Conservation (phyloP, 2,888 invertebrate genomes). For the Tiliacea citrago region DNA sequence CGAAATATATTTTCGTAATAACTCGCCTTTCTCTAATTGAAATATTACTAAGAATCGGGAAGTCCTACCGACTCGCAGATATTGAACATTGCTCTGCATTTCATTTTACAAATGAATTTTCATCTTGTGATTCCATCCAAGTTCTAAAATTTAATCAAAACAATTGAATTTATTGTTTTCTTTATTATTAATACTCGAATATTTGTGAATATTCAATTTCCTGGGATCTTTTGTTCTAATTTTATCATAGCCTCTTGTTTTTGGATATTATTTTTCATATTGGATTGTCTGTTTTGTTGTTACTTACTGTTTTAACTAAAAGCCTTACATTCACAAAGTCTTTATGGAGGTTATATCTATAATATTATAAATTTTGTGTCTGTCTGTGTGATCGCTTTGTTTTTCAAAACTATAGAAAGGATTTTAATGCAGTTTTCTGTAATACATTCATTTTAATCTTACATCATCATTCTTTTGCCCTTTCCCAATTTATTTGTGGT, state of each 20-base stretch:
- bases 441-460: too few relatives aligned
- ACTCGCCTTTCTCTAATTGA: slow-evolving; percentile 51
- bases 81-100: slow-evolving; percentile 66
- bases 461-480: too few relatives aligned
- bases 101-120: slow-evolving; percentile 55
- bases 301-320: neutral
- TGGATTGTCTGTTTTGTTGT: neutral
- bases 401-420: too few relatives aligned
- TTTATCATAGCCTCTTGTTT: neutral
- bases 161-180: slow-evolving; percentile 64
- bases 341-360: neutral
- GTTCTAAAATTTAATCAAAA: slow-evolving; percentile 64
- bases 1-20: slow-evolving; percentile 53
- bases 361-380: too few relatives aligned
- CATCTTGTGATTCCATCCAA: slow-evolving; percentile 58
- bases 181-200: slow-evolving; percentile 54
- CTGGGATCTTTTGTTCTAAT: slow-evolving; percentile 25
- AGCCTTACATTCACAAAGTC: neutral
- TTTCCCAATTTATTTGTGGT: too few relatives aligned
- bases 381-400: too few relatives aligned
- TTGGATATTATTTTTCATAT: slow-evolving; percentile 26
- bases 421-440: too few relatives aligned
- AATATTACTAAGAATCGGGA: slow-evolving; percentile 55
- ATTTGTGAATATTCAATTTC: slow-evolving; percentile 53
- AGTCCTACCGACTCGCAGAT: slow-evolving; percentile 47